Base-by-base conservation (phyloP, 2,888 invertebrate genomes). In the Ophonus ardosiacus region DNA sequence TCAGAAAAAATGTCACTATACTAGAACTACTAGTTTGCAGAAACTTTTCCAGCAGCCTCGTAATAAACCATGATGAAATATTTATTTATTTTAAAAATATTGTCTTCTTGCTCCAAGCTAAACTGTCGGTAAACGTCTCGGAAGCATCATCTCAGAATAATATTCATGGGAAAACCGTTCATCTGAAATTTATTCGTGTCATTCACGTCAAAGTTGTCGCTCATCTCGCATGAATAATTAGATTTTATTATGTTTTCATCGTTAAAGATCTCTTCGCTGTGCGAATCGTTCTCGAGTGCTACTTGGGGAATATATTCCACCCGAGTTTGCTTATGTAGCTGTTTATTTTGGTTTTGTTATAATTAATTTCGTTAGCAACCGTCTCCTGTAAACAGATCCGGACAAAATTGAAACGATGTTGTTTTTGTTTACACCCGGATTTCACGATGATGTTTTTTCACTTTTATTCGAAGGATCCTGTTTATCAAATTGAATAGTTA, bases 231-330 rank as follows among this genome's bases (percentile, higher is more conserved):
- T 82, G 82, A 82, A 82, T 82, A 82, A 82, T 82, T 82, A 82
- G 68, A 82, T 82, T 82, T 82, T 82, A 82, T 82, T 82, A 82
- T 82, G 82, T 82, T 82, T 82, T 68, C 82, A 17, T 82, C 82
- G 68, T 71, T 71, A 82, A 82, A 82, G 82, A 82, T 71, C 56
- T 82, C 7, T 17, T 68, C 82, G n/a, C n/a, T n/a, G n/a, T n/a
- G n/a, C n/a, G n/a, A n/a, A n/a, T n/a, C n/a, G 18, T 5, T 56
- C 82, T 56, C 15, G 15, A 21, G 71, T 56, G n/a, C 57, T 24
- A 68, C 31, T 24, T 21, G 43, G 8, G 10, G 82, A 82, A 82
- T 82, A 82, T 82, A 82, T 82, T 82, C 68, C 57, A 82, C 68
- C 65, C 51, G 68, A 63, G 51, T 65, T 65, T 65, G 82, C 80